These are phyloP conservation scores for Chelonia mydas DNA, from an alignment of 2,797 vertebrate genomes.

Conservation along the genomic window DNA sequence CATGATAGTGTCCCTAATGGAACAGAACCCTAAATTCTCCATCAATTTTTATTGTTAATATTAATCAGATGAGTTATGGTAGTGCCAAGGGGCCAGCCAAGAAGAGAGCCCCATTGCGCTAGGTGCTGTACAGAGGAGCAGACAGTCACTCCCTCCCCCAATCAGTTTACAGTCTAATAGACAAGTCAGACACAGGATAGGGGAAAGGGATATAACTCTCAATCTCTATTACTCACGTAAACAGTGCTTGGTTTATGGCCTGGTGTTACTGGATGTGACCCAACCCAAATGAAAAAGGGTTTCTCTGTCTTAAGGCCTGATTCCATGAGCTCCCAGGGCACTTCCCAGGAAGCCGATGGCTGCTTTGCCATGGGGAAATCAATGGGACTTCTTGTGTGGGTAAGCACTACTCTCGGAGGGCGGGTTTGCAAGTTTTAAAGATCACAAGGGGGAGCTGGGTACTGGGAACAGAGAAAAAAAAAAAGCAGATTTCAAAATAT, in stretches of 20 bases:
- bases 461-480: background rate
- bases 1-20: background rate
- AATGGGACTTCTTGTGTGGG: rapidly evolving
- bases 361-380: rapidly evolving
- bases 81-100: background rate
- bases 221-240: background rate
- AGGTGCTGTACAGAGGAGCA: background rate
- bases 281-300: background rate
- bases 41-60: background rate
- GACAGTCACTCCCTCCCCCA: background rate
- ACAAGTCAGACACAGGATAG: background rate
- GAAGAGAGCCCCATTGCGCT: background rate
- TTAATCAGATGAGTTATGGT: too few relatives aligned
- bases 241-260: background rate
- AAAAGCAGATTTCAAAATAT: background rate
- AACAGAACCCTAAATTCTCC: background rate
- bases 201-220: background rate
- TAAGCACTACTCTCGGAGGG: rapidly evolving
- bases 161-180: background rate
- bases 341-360: background rate
- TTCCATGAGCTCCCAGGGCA: background rate
- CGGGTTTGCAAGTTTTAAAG: rapidly evolving
- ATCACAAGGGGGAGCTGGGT: background rate
- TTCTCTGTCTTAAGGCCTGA: background rate
- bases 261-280: background rate